These are phyloP conservation scores for Rhabdornis inornatus DNA, from an alignment of 2,113 vertebrate species.

Conservation along the genomic window DNA sequence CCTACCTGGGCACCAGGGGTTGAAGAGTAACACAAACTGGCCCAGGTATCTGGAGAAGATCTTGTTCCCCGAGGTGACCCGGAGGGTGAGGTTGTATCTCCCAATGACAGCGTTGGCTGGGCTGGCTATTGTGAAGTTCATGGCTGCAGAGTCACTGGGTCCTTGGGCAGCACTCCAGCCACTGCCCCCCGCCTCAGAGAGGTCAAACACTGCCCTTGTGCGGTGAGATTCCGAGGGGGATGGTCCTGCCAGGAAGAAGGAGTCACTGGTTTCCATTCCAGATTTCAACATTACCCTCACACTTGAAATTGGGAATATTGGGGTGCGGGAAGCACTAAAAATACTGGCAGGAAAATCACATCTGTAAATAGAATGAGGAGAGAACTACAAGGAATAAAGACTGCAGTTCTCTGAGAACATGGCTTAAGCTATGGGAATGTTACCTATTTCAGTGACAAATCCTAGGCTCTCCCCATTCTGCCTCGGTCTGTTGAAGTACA, in stretches of 20 bases:
- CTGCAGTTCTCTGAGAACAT: neutral
- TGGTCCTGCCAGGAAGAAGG: slow-evolving; percentile 57
- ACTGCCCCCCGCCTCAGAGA: neutral
- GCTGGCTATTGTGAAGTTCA: slow-evolving; percentile 60
- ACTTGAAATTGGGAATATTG: neutral
- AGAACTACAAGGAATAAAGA: neutral
- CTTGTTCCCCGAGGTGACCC: slow-evolving; percentile 63
- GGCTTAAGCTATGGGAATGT: neutral
- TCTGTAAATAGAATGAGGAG: neutral
- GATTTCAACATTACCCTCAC: neutral
- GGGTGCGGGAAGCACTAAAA: fast-evolving
- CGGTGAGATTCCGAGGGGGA: slow-evolving; percentile 72
- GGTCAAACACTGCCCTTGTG: slow-evolving; percentile 71
- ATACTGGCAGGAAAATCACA: fast-evolving
- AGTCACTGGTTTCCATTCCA: neutral
- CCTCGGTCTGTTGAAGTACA: slow-evolving; percentile 60
- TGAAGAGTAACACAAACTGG: slow-evolving; percentile 87
- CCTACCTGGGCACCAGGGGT: slow-evolving; percentile 91
- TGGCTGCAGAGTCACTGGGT: neutral
- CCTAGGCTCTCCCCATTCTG: slow-evolving; percentile 55
- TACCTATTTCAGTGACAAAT: slow-evolving; percentile 77
- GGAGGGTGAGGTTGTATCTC: slow-evolving; percentile 75
- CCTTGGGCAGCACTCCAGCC: slow-evolving; percentile 65
- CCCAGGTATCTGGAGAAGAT: slow-evolving; percentile 61
- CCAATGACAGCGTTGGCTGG: slow-evolving; percentile 83